These are phyloP conservation scores for Cheilosia variabilis DNA, from an alignment of 2,888 invertebrate genomes.

Conservation along the genomic window DNA sequence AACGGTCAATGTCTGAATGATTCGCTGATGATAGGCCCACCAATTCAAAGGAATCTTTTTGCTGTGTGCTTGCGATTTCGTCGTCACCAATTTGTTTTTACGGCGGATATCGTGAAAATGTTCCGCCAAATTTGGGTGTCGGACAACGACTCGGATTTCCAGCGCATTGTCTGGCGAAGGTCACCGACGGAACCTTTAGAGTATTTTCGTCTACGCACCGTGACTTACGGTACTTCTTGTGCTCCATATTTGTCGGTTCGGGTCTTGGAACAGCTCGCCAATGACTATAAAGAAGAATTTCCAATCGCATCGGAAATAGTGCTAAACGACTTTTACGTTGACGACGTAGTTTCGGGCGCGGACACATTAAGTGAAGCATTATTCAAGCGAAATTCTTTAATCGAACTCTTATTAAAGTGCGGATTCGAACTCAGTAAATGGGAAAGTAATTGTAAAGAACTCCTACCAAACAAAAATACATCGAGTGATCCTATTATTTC, in stretches of 20 bases:
- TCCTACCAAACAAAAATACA: slow-evolving; percentile 33
- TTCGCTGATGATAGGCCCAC: slow-evolving; percentile 26
- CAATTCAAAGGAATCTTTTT: slow-evolving; percentile 33
- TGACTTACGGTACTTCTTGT: slow-evolving; percentile 14
- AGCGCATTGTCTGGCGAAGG: slow-evolving; percentile 27
- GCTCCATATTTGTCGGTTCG: slow-evolving; percentile 24
- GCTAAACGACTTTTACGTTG: slow-evolving; percentile 9
- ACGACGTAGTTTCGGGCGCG: slow-evolving; percentile 18
- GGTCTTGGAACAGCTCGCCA: slow-evolving; percentile 2
- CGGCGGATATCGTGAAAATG: slow-evolving; percentile 31
- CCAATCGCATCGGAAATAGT: slow-evolving; percentile 25
- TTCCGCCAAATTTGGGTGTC: slow-evolving; percentile 43
- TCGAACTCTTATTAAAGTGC: background rate
- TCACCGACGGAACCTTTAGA: slow-evolving; percentile 5
- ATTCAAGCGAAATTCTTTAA: background rate
- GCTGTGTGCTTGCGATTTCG: slow-evolving; percentile 24
- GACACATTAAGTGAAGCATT: slow-evolving; percentile 4
- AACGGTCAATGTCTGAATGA: background rate
- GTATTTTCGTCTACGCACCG: slow-evolving; percentile 17
- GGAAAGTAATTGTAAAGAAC: slow-evolving; percentile 20
- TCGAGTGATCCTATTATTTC: background rate
- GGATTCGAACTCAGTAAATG: slow-evolving; percentile 20
- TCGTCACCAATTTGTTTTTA: slow-evolving; percentile 11
- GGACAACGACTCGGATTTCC: slow-evolving; percentile 7
- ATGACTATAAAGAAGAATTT: slow-evolving; percentile 6